A percentile compares a stretch with the other conserved stretches of the same genome.
Evolutionary conservation across 1,140 invertebrate species (phyloP).

Genomic region (Bombus turneri): DNA sequence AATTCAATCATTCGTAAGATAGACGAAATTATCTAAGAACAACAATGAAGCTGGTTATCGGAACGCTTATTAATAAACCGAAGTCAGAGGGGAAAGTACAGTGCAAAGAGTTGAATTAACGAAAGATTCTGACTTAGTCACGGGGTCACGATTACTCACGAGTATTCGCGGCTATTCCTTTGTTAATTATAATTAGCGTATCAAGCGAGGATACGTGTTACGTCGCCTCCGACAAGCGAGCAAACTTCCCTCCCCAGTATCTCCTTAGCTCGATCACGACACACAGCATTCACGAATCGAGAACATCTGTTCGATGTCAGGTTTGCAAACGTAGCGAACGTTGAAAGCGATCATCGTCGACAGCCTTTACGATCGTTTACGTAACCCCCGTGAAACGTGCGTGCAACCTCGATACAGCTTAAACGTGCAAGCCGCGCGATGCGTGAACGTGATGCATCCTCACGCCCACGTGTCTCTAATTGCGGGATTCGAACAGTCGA

Average conservation of each 20-base stretch:
- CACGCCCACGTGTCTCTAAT: slow-evolving; percentile 48
- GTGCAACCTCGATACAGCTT: slow-evolving; percentile 30
- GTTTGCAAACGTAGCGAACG: slow-evolving; percentile 11
- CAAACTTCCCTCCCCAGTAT: not conserved
- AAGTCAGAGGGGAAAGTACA: not conserved
- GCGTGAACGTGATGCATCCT: slow-evolving; percentile 39
- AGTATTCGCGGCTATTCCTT: not conserved
- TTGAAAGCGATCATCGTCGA: slow-evolving; percentile 20
- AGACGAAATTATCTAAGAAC: not conserved
- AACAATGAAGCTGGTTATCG: not conserved
- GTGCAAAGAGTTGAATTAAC: slow-evolving; percentile 22
- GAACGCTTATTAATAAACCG: slow-evolving; percentile 1
- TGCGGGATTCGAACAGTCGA: slow-evolving; percentile 7
- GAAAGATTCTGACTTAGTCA: not conserved
- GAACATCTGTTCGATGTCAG: slow-evolving; percentile 37
- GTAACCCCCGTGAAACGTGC: slow-evolving; percentile 40
- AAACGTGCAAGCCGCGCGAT: slow-evolving; percentile 30
- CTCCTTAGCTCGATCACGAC: not conserved
- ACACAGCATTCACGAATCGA: not conserved
- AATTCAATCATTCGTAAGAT: not conserved
- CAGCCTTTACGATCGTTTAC: slow-evolving; percentile 54
- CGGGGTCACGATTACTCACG: slow-evolving; percentile 39
- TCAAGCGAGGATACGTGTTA: slow-evolving; percentile 46
- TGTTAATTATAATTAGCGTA: slow-evolving; percentile 59
- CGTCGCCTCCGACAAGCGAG: slow-evolving; percentile 13